Evolutionary conservation across 2,797 vertebrate genomes (phyloP).

Genomic region (Coracias cyanogaster): DNA sequence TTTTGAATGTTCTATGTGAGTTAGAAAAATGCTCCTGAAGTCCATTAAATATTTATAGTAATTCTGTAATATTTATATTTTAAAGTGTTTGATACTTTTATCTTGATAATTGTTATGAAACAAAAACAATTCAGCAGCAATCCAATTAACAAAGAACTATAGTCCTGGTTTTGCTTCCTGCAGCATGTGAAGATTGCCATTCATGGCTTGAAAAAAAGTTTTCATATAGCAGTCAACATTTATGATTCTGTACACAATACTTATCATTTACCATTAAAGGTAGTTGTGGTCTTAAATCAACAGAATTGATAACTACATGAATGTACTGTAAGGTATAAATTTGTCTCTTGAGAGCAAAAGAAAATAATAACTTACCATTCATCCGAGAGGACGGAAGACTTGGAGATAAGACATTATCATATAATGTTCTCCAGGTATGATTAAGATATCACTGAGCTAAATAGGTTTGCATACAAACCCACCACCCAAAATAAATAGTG

Average conservation of each 20-base stretch:
- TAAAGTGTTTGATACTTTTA: neutral
- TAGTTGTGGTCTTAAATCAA: neutral
- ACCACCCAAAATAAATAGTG: neutral
- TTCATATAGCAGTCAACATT: neutral
- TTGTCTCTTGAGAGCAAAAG: neutral
- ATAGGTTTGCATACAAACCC: neutral
- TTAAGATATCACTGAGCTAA: neutral
- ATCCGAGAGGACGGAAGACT: neutral
- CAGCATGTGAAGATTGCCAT: neutral
- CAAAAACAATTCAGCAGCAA: neutral
- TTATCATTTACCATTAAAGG: neutral
- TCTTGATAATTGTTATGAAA: neutral
- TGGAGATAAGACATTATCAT: neutral
- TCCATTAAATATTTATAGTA: neutral
- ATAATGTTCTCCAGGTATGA: neutral
- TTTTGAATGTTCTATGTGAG: neutral
- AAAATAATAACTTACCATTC: neutral
- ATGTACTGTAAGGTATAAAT: neutral
- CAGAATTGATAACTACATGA: neutral
- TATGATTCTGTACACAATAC: neutral
- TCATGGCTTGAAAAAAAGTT: neutral
- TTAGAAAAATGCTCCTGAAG: neutral
- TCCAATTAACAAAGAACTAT: neutral
- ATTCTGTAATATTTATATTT: neutral
- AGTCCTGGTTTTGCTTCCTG: neutral